A percentile compares a stretch with the other conserved stretches of the same genome.
Conservation (phyloP, 2,888 invertebrate species). For the Argynnis bischoffii region DNA sequence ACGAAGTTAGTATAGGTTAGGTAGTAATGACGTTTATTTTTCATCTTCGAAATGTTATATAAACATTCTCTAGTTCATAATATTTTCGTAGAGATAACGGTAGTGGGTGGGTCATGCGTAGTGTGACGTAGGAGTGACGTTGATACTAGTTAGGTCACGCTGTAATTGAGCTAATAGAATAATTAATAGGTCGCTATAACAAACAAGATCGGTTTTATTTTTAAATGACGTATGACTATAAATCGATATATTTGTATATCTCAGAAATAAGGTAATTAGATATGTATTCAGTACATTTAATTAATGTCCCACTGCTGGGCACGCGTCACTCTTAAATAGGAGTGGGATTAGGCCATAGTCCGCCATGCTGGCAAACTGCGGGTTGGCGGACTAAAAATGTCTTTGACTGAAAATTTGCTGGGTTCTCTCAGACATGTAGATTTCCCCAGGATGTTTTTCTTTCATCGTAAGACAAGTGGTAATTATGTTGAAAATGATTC, state of each 20-base stretch:
- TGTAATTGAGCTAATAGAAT: background rate
- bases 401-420: too few relatives aligned
- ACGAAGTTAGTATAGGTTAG: background rate
- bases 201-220: background rate
- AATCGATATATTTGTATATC: background rate
- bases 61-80: background rate
- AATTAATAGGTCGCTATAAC: conserved; percentile 2
- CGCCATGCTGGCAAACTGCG: too few relatives aligned
- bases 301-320: too few relatives aligned
- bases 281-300: too few relatives aligned
- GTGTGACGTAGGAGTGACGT: conserved; percentile 7
- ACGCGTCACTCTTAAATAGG: too few relatives aligned
- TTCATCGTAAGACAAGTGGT: too few relatives aligned
- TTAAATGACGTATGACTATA: background rate
- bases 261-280: too few relatives aligned
- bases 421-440: too few relatives aligned
- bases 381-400: too few relatives aligned
- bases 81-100: background rate
- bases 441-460: too few relatives aligned
- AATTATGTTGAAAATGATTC: too few relatives aligned
- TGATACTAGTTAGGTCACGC: background rate
- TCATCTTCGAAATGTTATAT: background rate
- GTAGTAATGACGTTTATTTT: conserved; percentile 7
- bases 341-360: too few relatives aligned
- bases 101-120: conserved; percentile 5